phyloP scores from a whole-genome alignment of 2,797 vertebrate species.

The Leptatherina wallacei region DNA sequence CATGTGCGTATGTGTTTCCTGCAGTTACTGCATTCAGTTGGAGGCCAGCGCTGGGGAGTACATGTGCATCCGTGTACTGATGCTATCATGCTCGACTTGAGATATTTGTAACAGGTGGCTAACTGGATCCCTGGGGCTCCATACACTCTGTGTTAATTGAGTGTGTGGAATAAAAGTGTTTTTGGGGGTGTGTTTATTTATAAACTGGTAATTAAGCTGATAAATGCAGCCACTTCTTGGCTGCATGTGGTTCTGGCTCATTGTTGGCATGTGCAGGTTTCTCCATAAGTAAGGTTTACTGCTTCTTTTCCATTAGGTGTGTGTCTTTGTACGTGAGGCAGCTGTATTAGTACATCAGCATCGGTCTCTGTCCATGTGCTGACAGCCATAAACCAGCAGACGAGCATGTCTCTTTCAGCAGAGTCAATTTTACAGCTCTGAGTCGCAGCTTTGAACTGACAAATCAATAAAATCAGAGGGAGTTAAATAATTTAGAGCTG shows the following conservation, averaged over 20 bases:
- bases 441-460: constrained; percentile 93
- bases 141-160: constrained; percentile 71
- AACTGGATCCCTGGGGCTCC: constrained; percentile 70
- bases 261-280: constrained; percentile 31
- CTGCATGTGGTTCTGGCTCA: constrained; percentile 28
- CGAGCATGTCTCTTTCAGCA: constrained; percentile 86
- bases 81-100: constrained; percentile 61
- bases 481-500: constrained; percentile 99
- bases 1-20: constrained; percentile 24
- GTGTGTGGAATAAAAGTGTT: constrained; percentile 69
- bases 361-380: constrained; percentile 56
- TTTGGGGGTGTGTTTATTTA: constrained; percentile 65
- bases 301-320: background rate
- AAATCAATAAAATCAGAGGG: constrained; percentile 99
- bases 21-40: constrained; percentile 36
- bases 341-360: constrained; percentile 62
- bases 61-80: constrained; percentile 25
- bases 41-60: constrained; percentile 34
- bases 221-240: constrained; percentile 58
- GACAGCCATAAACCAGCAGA: constrained; percentile 80
- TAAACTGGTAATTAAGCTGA: constrained; percentile 69
- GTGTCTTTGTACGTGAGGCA: constrained; percentile 24
- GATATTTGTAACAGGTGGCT: constrained; percentile 79
- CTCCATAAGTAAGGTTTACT: constrained; percentile 9
- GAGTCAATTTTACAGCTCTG: constrained; percentile 98